Conservation (phyloP, 1,140 invertebrate genomes). For the Xylocopa sonorina region DNA sequence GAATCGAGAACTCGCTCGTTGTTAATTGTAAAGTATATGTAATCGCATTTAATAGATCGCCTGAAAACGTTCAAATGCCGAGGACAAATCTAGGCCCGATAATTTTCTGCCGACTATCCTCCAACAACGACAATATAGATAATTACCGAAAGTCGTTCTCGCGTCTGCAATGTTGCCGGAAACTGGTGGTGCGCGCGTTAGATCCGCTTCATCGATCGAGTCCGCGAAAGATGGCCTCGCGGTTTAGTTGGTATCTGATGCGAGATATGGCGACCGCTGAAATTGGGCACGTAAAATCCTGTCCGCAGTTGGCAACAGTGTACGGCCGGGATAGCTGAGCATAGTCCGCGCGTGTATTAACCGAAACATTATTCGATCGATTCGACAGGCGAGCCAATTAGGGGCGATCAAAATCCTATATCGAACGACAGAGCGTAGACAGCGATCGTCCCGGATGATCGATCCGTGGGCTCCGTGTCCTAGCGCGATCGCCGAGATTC, state of each 20-base stretch:
- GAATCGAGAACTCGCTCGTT: slow-evolving; percentile 30
- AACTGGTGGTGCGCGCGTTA: not conserved
- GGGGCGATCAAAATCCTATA: slow-evolving; percentile 48
- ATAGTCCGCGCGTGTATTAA: slow-evolving; percentile 45
- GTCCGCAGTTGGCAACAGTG: slow-evolving; percentile 27
- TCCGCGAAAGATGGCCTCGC: not conserved
- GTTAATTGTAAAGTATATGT: slow-evolving; percentile 54
- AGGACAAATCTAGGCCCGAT: slow-evolving; percentile 29
- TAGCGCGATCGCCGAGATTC: slow-evolving; percentile 55
- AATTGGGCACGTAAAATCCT: not conserved
- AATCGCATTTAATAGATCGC: slow-evolving; percentile 57
- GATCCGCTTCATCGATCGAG: not conserved
- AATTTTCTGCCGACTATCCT: slow-evolving; percentile 39
- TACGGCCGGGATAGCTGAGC: slow-evolving; percentile 17
- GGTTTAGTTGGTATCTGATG: not conserved
- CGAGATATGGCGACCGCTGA: not conserved
- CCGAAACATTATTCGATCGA: slow-evolving; percentile 68
- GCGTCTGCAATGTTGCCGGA: slow-evolving; percentile 29
- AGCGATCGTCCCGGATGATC: slow-evolving; percentile 45
- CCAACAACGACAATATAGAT: slow-evolving; percentile 34
- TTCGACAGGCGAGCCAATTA: slow-evolving; percentile 66
- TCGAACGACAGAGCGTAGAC: slow-evolving; percentile 12
- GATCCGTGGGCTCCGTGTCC: slow-evolving; percentile 49
- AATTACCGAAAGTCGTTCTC: slow-evolving; percentile 27
- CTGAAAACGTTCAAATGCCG: slow-evolving; percentile 51